A percentile compares a stretch with the other conserved stretches of the same genome.
These are phyloP conservation scores for Tauraco hartlaubi DNA, from an alignment of 2,797 vertebrate genomes.

Conservation along the genomic window DNA sequence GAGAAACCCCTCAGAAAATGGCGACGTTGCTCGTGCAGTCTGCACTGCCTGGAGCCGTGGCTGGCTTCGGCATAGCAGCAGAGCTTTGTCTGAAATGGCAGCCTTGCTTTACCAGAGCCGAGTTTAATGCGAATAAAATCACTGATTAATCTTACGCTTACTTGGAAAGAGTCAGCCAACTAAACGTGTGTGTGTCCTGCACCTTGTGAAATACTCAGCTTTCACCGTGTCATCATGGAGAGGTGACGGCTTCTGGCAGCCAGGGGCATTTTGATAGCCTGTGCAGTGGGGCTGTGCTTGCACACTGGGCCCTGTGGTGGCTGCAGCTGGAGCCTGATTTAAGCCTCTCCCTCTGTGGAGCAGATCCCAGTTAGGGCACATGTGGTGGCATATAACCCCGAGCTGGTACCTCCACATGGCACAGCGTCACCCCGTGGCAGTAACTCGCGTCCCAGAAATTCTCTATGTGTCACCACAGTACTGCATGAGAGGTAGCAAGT, in stretches of 20 bases:
- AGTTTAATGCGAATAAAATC: neutral
- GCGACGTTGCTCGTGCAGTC: accelerated
- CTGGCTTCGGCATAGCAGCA: neutral
- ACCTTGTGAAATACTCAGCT: neutral
- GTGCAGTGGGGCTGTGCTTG: neutral
- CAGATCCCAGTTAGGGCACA: accelerated
- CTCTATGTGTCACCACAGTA: neutral
- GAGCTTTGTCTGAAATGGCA: neutral
- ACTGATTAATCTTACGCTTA: neutral
- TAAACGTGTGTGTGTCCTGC: neutral
- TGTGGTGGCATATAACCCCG: accelerated
- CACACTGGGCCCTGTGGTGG: neutral
- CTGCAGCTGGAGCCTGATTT: neutral
- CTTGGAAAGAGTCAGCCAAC: neutral
- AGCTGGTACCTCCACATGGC: neutral
- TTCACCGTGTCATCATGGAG: neutral
- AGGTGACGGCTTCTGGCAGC: neutral
- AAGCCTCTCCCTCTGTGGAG: neutral
- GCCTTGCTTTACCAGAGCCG: neutral
- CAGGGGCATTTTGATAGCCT: neutral
- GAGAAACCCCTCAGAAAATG: neutral
- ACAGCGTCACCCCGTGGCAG: neutral
- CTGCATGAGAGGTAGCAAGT: neutral
- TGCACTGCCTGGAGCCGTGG: neutral
- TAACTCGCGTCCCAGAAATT: neutral